These are phyloP conservation scores for Batillaria attramentaria DNA, from an alignment of 1,140 invertebrate genomes.

Conservation along the genomic window DNA sequence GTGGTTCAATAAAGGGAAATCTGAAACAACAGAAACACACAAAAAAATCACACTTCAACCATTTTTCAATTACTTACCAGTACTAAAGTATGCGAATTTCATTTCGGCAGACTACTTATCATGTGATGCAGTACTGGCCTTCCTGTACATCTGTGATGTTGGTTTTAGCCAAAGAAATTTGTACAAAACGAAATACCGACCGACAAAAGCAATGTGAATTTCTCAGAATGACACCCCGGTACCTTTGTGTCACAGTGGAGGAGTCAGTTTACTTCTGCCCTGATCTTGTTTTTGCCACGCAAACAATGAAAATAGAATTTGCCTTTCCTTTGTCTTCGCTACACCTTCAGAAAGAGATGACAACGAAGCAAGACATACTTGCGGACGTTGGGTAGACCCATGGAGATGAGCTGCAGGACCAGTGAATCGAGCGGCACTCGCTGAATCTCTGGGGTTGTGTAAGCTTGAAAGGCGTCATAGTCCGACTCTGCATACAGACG, in stretches of 20 bases:
- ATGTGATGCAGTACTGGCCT: background rate
- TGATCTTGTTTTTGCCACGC: too few species aligned
- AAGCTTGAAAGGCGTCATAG: constrained; percentile 84
- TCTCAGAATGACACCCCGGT: too few species aligned
- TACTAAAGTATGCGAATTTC: background rate
- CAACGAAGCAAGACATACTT: constrained; percentile 49
- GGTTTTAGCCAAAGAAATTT: too few species aligned
- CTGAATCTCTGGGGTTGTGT: constrained; percentile 91
- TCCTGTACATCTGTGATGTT: too few species aligned
- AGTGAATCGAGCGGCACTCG: constrained; percentile 93
- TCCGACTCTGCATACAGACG: constrained; percentile 90
- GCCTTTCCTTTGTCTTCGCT: background rate
- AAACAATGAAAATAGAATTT: background rate
- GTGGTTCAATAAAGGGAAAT: constrained; percentile 97
- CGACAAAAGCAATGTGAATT: too few species aligned
- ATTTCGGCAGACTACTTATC: background rate
- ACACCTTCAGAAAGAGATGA: background rate
- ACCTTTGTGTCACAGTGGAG: too few species aligned
- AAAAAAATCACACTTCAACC: background rate
- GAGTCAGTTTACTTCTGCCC: too few species aligned
- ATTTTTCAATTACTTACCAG: background rate
- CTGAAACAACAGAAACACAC: constrained; percentile 64
- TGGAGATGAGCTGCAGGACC: constrained; percentile 93
- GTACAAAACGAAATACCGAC: too few species aligned
- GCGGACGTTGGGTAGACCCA: constrained; percentile 92